Evolutionary conservation across 2,113 vertebrate genomes (phyloP).

Genomic region (Steatornis caripensis): DNA sequence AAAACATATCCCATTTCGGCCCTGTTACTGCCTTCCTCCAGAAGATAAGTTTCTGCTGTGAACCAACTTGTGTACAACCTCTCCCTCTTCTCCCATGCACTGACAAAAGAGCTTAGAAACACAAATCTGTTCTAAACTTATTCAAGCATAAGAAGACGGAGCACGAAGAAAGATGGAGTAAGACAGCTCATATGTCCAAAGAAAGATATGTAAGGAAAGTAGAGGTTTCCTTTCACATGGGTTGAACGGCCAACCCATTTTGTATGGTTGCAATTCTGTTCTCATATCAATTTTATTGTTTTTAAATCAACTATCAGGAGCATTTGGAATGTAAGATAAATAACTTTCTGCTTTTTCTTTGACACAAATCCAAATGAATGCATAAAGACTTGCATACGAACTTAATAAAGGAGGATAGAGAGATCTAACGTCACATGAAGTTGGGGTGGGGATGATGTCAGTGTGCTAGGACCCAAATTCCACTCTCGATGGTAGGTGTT

Average conservation of each 20-base stretch:
- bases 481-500: accelerated
- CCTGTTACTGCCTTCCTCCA: neutral
- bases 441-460: neutral
- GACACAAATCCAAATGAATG: neutral
- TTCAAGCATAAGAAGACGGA: neutral
- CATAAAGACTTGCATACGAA: neutral
- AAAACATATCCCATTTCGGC: neutral
- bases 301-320: neutral
- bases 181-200: neutral
- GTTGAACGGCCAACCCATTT: neutral
- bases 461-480: neutral
- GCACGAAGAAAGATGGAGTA: neutral
- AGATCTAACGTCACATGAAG: neutral
- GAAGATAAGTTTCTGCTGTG: neutral
- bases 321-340: neutral
- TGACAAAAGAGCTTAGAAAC: neutral
- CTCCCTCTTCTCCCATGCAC: neutral
- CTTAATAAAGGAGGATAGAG: neutral
- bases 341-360: neutral
- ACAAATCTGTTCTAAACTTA: neutral
- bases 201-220: neutral
- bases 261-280: neutral
- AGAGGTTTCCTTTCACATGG: neutral
- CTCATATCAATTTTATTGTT: neutral
- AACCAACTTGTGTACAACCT: neutral